Percentiles rank a stretch among this genome's conserved stretches.
Conservation (phyloP, 1,140 invertebrate genomes). For the Caenorhabditis remanei region DNA sequence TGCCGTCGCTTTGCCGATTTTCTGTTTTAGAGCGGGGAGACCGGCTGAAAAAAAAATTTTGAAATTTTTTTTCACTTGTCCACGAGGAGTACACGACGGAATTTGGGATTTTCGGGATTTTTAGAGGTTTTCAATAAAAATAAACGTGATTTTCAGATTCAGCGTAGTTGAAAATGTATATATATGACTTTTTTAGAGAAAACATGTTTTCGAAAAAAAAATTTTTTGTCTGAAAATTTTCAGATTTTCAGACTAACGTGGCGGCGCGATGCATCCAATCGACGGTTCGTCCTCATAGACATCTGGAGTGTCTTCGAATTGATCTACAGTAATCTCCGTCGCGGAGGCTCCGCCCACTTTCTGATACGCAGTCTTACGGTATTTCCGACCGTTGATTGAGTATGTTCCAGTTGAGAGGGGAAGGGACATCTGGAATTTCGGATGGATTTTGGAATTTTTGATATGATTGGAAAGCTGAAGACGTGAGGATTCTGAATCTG, state of each 20-base stretch:
- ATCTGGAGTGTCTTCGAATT: constrained; percentile 21
- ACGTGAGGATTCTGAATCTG: too few species aligned
- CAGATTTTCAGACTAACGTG: background rate
- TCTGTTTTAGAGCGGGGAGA: background rate
- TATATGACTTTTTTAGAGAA: too few species aligned
- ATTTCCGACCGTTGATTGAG: background rate
- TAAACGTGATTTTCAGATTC: too few species aligned
- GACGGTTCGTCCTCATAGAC: background rate
- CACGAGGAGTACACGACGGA: too few species aligned
- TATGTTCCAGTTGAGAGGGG: background rate
- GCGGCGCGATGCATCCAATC: background rate
- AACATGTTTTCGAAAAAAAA: too few species aligned
- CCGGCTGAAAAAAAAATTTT: background rate
- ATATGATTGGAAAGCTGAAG: too few species aligned
- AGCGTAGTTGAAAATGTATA: too few species aligned
- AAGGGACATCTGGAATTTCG: background rate
- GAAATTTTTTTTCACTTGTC: too few species aligned
- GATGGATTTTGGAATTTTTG: background rate
- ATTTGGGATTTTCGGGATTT: too few species aligned
- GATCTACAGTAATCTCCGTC: background rate
- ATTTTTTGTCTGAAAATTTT: background rate
- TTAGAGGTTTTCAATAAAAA: too few species aligned
- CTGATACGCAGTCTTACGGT: background rate
- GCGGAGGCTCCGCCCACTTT: background rate
- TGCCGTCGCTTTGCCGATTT: background rate